Conservation (phyloP, 2,113 vertebrate genomes). For the Machaerirhynchus nigripectus region DNA sequence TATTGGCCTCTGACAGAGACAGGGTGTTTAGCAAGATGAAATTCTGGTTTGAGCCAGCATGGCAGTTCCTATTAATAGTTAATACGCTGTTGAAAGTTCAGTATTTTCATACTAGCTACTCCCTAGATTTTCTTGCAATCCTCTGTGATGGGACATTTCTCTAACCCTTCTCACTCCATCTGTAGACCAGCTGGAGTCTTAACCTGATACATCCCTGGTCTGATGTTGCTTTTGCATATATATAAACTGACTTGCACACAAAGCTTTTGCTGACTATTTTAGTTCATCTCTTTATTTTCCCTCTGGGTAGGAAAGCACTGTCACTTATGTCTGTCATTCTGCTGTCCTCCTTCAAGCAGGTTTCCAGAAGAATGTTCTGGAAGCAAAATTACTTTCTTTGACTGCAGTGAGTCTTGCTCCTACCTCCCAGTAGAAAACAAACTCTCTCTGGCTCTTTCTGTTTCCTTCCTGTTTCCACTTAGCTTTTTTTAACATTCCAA, state of each 20-base stretch:
- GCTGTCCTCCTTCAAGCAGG: neutral
- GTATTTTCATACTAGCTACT: neutral
- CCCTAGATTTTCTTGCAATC: neutral
- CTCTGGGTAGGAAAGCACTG: neutral
- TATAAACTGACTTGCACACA: neutral
- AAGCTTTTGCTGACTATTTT: neutral
- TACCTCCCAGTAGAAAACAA: neutral
- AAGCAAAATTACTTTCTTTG: neutral
- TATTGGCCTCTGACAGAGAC: neutral
- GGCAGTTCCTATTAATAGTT: neutral
- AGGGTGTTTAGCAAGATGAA: neutral
- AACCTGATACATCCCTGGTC: neutral
- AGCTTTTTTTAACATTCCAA: neutral
- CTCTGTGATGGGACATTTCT: slow-evolving; percentile 9
- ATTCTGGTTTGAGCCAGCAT: neutral
- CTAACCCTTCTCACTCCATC: slow-evolving; percentile 17
- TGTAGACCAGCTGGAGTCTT: slow-evolving; percentile 33
- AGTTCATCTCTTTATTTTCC: neutral
- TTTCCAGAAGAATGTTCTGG: neutral
- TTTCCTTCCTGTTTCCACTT: slow-evolving; percentile 16
- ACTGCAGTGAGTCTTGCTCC: neutral
- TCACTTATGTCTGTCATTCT: neutral
- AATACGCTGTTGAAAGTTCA: slow-evolving; percentile 27
- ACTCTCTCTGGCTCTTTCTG: neutral
- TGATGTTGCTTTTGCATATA: neutral